Conservation (phyloP, 1,140 invertebrate genomes). For the Macrosteles quadrilineatus region DNA sequence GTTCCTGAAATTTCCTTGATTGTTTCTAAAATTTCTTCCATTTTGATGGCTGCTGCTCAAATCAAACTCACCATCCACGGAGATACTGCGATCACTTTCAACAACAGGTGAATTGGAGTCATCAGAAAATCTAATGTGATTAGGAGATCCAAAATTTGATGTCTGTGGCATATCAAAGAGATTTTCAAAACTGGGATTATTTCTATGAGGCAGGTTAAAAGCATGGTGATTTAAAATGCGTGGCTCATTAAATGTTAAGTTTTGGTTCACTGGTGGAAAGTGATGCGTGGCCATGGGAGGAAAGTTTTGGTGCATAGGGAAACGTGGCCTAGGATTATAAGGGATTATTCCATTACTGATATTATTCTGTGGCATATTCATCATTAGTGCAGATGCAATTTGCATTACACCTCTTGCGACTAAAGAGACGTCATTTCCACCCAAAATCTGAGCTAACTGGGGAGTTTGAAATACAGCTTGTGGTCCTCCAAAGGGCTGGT, state of each 20-base stretch:
- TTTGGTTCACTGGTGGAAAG: neutral
- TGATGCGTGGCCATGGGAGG: neutral
- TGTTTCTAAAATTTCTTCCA: neutral
- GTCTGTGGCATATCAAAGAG: too few species aligned
- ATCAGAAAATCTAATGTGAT: too few species aligned
- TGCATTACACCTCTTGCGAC: conserved; percentile 19
- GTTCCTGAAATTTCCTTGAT: neutral
- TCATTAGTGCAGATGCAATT: conserved; percentile 6
- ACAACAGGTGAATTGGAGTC: too few species aligned
- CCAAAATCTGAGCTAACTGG: neutral
- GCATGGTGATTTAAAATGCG: neutral
- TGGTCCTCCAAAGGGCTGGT: neutral
- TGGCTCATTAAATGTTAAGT: neutral
- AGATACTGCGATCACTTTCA: too few species aligned
- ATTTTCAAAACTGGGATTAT: neutral
- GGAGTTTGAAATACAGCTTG: neutral
- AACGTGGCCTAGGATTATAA: neutral
- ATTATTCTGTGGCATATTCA: neutral
- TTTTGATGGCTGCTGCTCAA: neutral
- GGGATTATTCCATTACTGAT: neutral
- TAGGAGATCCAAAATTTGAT: too few species aligned
- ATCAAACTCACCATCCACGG: too few species aligned
- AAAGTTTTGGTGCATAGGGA: neutral
- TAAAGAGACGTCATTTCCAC: neutral
- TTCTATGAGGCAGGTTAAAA: neutral